Evolutionary conservation across 2,888 invertebrate genomes (phyloP), one percentile per base, ranked within the genome.

Genomic region (Amblyteles armatorius): DNA sequence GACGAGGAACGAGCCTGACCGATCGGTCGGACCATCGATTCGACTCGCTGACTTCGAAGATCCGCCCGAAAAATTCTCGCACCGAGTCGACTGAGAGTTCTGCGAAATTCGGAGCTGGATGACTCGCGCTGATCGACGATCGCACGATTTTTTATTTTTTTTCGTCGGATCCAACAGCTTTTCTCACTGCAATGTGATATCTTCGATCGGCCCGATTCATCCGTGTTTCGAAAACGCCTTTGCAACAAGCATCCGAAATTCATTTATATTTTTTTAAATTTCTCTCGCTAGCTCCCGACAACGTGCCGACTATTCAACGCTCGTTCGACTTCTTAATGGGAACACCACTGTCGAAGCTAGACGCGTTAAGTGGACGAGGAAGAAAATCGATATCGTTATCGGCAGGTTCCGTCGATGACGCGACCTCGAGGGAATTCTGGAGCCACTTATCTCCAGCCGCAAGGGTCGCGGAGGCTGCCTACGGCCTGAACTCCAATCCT

Each of bases 1-100:
- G 77, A 84, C 73, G 68, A 81, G 78, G 63, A 81, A 74, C 78
- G 81, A 74, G 16, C 55, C 22, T n/a, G 22, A 67, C 22, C 52
- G 40, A 77, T 19, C 52, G 67, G 16, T 22, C 50, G 36, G 22
- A 40, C 36, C 52, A 40, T 67, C 67, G 67, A 67, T 67, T 52
- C 36, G 22, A 77, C 26, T 3, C 40, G 9, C 57, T 26, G 19
- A 13, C 9, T 11, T 9, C 6, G 22, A 36, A 36, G 9, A 36
- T 4, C 36, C 3, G 11, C 44, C 13, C 44, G 44, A 44, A 44
- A 40, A 13, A 19, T 44, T 13, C 13, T 44, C 44, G 44, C 44
- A 13, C 13, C 13, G 13, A 13, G 11, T 44, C 9, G 44, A 44
- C 44, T 9, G 44, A 52, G 52, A 44, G 36, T 36, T 36, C 7